Conservation (phyloP, 2,888 invertebrate genomes). For the Melanchra persicariae region DNA sequence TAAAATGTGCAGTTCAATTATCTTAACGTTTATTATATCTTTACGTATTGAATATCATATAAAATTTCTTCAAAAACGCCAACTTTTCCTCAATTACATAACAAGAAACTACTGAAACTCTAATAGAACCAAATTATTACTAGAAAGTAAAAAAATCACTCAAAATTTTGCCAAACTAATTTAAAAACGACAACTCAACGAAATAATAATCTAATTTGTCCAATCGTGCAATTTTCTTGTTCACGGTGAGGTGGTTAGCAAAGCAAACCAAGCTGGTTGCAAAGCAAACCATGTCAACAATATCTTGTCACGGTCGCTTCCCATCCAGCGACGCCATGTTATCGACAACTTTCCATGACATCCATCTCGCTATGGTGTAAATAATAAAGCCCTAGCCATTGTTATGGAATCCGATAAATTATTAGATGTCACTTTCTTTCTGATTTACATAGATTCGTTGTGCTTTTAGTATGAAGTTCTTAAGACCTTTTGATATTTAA, state of each 20-base stretch:
- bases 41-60: conserved; percentile 20
- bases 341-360: conserved; percentile 62
- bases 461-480: conserved; percentile 41
- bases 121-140: conserved; percentile 41
- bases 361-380: conserved; percentile 28
- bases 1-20: conserved; percentile 2
- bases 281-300: conserved; percentile 54
- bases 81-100: conserved; percentile 36
- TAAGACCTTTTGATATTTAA: conserved; percentile 32
- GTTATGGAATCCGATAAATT: conserved; percentile 48
- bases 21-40: conserved; percentile 4
- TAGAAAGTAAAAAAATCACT: conserved; percentile 48
- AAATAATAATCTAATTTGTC: conserved; percentile 57
- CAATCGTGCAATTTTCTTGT: conserved; percentile 45
- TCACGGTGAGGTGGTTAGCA: conserved; percentile 52
- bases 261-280: conserved; percentile 17
- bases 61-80: conserved; percentile 18
- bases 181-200: conserved; percentile 37
- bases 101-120: conserved; percentile 24
- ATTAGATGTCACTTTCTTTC: conserved; percentile 54
- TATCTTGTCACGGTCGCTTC: conserved; percentile 54
- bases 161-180: conserved; percentile 31
- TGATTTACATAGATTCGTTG: conserved; percentile 54
- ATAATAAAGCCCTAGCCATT: conserved; percentile 33
- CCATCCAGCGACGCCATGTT: conserved; percentile 24